Conservation (phyloP, 30 jellyfish, hydroid and myxozoan genomes). For the Turritopsis dohrnii region DNA sequence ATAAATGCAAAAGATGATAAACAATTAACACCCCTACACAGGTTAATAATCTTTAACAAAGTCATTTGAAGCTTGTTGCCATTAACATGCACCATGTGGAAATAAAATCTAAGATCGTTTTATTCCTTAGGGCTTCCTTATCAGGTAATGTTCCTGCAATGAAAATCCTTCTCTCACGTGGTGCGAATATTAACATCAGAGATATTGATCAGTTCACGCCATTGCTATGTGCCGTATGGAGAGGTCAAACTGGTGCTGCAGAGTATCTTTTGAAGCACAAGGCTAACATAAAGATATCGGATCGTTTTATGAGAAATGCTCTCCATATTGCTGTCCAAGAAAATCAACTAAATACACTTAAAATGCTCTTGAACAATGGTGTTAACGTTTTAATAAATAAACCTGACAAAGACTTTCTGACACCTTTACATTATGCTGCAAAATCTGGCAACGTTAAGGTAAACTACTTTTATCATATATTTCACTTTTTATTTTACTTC, state of each 20-base stretch:
- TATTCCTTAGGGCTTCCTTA: constrained; percentile 52
- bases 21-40: constrained; percentile 82
- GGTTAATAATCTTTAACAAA: too few relatives aligned
- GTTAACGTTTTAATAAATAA: constrained; percentile 51
- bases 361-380: constrained; percentile 46
- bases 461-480: too few relatives aligned
- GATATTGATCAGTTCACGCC: constrained; percentile 84
- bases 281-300: constrained; percentile 58
- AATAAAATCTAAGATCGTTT: neutral
- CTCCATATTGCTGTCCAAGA: constrained; percentile 81
- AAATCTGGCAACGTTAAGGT: constrained; percentile 16
- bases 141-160: constrained; percentile 63
- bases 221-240: constrained; percentile 80
- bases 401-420: constrained; percentile 73
- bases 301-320: constrained; percentile 48
- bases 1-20: constrained; percentile 67
- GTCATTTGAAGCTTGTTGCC: neutral
- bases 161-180: constrained; percentile 43
- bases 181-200: constrained; percentile 58
- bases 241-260: constrained; percentile 79
- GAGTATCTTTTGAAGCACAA: constrained; percentile 40
- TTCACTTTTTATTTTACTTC: too few relatives aligned
- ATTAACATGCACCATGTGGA: neutral
- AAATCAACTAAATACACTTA: constrained; percentile 43
- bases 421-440: constrained; percentile 96